Base-by-base conservation (phyloP, 2,113 vertebrate species). In the Pelobates fuscus region DNA sequence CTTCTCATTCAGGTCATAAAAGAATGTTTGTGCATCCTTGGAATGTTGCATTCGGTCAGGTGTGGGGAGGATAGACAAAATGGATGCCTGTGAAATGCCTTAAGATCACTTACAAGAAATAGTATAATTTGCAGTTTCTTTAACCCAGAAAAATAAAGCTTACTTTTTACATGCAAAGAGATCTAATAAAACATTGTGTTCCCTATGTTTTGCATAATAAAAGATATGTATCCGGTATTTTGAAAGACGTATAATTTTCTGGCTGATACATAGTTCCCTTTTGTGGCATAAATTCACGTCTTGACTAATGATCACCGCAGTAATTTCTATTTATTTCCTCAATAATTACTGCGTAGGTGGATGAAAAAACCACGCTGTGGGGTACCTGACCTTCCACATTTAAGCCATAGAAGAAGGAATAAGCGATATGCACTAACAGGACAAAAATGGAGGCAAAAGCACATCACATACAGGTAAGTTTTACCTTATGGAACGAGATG, bases 381-480 rank as follows among this genome's bases (percentile, higher is more conserved):
- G 15, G 95, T 99, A 74, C 95, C 95, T 0, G 97, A 98, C 69
- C 95, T 95, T 69, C 96, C 95, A 23, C 93, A 94, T 83, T 83
- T 92, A 78, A 95, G 91, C 82, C 92, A 81, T 1, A 92, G 89
- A 70, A 89, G 93, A 80, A 93, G 97, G 87, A 96, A 94, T 78
- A 98, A 97, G 82, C 95, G 97, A 26, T 99, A 96, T n/a, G 96
- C 97, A 0, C 90, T 99, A 77, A 99, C 97, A 1, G 96, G 97
- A 10, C 97, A 98, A 80, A 98, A 95, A 64, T 99, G 97, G 97
- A 93, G 95, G 21, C 95, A 98, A 76, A 98, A 95, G 67, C 95
- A 94, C 82, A 98, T 99, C 81, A 95, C 95, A 20, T 99, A 98
- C 93, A 99, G 97, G 97, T 99, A 84, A 29, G 59, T 27, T 30